Evolutionary conservation across 2,113 vertebrate species (phyloP).

Genomic region (Thomomys bottae): DNA sequence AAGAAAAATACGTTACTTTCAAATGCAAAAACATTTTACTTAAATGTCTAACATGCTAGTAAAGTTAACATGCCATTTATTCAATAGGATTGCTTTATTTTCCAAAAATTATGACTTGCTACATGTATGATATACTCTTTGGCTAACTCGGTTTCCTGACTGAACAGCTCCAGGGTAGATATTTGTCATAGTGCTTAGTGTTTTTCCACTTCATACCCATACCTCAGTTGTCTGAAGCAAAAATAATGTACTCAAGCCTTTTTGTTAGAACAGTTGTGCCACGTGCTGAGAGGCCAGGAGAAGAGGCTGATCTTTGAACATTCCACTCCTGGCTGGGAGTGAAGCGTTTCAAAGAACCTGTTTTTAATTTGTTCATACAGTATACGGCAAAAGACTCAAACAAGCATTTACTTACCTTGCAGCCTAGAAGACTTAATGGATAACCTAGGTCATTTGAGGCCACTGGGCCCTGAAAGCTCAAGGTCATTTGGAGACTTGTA

Average conservation of each 20-base stretch:
- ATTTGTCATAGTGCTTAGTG: not conserved
- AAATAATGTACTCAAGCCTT: not conserved
- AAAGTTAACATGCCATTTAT: slow-evolving; percentile 6
- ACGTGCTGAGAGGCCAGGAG: rapidly evolving
- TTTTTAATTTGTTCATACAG: not conserved
- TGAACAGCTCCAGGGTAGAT: not conserved
- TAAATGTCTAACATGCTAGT: slow-evolving; percentile 12
- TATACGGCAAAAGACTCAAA: not conserved
- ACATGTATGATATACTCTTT: not conserved
- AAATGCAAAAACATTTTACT: slow-evolving; percentile 39
- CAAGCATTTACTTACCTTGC: slow-evolving; percentile 12
- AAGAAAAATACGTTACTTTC: slow-evolving; percentile 66
- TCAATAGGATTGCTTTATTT: not conserved
- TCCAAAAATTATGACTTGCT: not conserved
- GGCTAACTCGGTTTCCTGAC: not conserved
- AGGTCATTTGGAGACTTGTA: slow-evolving; percentile 5
- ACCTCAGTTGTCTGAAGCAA: no score
- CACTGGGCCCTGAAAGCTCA: not conserved
- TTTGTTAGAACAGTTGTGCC: not conserved
- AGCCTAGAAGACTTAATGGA: slow-evolving; percentile 6
- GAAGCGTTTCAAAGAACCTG: not conserved
- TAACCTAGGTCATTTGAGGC: not conserved
- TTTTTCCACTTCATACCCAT: not conserved
- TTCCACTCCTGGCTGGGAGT: not conserved
- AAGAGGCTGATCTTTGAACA: not conserved